Evolutionary conservation across 2,888 invertebrate genomes (phyloP), one percentile per base, ranked within the genome.

Genomic region (Melinaea menophilus): DNA sequence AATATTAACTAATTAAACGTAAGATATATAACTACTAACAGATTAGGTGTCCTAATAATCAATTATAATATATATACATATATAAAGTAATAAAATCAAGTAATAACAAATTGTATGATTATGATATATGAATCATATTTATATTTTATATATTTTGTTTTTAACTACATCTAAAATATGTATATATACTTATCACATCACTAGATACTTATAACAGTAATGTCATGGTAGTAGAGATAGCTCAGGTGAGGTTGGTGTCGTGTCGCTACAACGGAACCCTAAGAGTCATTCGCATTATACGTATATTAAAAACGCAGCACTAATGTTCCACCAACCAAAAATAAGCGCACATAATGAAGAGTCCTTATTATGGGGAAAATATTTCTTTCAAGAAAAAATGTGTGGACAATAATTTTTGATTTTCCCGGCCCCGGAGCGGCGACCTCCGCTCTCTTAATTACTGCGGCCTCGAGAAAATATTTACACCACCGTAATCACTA

Each of bases 401-500:
- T 79, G 80, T 79, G 82, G 82, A 85, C 81, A 85, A 86, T 82
- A 81, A 82, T 84, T 86, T 86, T 84, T 82, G 86, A 85, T 86
- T 85, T 85, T 80, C 79, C 79, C 77, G 75, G 76, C 77, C 75
- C 80, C 72, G 72, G 67, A 71, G 72, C 64, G 57, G 67, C 70
- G 76, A 74, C 76, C 78, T 77, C 79, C 78, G 84, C 81, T 83
- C 82, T 86, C 88, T 86, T 89, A 89, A 89, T 90, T 88, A 87
- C 86, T 82, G 73, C 80, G 78, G 72, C 74, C 73, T 80, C 78
- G 77, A 80, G 87, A 85, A 86, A 88, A 88, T 88, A 88, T 88
- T 88, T 85, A 83, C 82, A 77, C 78, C 82, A 86, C 86, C 74
- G 71, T 86, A 87, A 88, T 90, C 87, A 88, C 88, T 89, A 88